Conservation (phyloP, 2,888 invertebrate species). For the Epinotia brunnichana region DNA sequence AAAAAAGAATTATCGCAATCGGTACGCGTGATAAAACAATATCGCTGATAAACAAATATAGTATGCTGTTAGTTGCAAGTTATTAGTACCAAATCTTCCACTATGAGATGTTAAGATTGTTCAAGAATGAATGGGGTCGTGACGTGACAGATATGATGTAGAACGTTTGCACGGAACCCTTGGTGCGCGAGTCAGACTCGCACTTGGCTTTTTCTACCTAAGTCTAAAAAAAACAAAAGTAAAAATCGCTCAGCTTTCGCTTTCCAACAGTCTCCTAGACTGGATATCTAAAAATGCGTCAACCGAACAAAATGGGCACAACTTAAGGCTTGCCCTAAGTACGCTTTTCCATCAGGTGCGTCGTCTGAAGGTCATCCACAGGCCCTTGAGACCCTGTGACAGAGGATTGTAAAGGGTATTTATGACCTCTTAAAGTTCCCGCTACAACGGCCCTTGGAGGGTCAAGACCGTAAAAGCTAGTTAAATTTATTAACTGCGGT, state of each 20-base stretch:
- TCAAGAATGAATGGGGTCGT: no score
- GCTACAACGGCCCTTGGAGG: constrained; percentile 42
- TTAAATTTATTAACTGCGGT: constrained; percentile 31
- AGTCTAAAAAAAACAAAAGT: background rate
- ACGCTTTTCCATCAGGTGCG: constrained; percentile 47
- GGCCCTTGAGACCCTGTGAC: constrained; percentile 45
- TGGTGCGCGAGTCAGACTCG: no score
- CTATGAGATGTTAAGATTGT: no score
- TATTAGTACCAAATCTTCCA: no score
- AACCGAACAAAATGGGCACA: constrained; percentile 6
- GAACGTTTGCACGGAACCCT: no score
- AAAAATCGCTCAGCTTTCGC: background rate
- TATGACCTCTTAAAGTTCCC: constrained; percentile 52
- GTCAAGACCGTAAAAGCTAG: constrained; percentile 26
- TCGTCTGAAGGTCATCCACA: constrained; percentile 47
- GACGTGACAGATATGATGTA: no score
- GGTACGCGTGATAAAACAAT: no score
- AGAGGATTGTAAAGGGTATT: constrained; percentile 54
- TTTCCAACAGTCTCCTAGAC: background rate
- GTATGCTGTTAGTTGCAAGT: no score
- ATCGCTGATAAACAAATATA: no score
- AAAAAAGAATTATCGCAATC: no score
- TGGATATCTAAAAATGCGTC: background rate
- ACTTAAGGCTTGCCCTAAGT: constrained; percentile 25
- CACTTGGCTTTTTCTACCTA: background rate